These are phyloP conservation scores for Paedocypris micromegethes DNA, from an alignment of 2,797 vertebrate species.

Conservation along the genomic window DNA sequence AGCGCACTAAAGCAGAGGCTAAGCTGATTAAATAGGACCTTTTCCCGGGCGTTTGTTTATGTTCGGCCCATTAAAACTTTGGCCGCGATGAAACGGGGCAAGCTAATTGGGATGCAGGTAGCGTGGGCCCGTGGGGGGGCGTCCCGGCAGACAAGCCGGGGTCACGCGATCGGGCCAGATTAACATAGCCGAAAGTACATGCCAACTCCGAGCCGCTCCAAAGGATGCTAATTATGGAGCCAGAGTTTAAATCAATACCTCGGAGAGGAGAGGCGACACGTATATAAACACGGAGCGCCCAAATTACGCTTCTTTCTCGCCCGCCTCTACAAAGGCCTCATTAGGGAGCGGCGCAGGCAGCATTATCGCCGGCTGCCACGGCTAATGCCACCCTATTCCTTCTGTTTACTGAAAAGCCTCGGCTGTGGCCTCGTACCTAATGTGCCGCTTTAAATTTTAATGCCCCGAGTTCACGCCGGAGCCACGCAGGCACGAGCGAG, in stretches of 20 bases:
- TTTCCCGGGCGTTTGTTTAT: slow-evolving; percentile 50
- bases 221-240: slow-evolving; percentile 54
- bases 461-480: slow-evolving; percentile 52
- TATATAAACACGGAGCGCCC: slow-evolving; percentile 42
- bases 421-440: slow-evolving; percentile 49
- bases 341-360: slow-evolving; percentile 48
- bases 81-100: slow-evolving; percentile 38
- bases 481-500: slow-evolving; percentile 51
- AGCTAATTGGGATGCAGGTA: slow-evolving; percentile 55
- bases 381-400: slow-evolving; percentile 53
- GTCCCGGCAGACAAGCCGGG: slow-evolving; percentile 49
- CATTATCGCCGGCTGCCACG: slow-evolving; percentile 46
- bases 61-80: slow-evolving; percentile 43
- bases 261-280: slow-evolving; percentile 46
- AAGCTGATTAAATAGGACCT: slow-evolving; percentile 54
- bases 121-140: slow-evolving; percentile 45
- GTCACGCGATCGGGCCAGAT: slow-evolving; percentile 47
- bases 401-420: slow-evolving; percentile 54
- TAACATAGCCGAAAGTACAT: slow-evolving; percentile 56
- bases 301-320: slow-evolving; percentile 51
- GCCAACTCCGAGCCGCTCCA: slow-evolving; percentile 50
- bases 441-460: slow-evolving; percentile 61
- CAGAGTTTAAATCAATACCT: slow-evolving; percentile 59
- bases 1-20: slow-evolving; percentile 49
- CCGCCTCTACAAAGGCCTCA: slow-evolving; percentile 51